Evolutionary conservation across 2,888 invertebrate genomes (phyloP).

Genomic region (Hymenopus coronatus): DNA sequence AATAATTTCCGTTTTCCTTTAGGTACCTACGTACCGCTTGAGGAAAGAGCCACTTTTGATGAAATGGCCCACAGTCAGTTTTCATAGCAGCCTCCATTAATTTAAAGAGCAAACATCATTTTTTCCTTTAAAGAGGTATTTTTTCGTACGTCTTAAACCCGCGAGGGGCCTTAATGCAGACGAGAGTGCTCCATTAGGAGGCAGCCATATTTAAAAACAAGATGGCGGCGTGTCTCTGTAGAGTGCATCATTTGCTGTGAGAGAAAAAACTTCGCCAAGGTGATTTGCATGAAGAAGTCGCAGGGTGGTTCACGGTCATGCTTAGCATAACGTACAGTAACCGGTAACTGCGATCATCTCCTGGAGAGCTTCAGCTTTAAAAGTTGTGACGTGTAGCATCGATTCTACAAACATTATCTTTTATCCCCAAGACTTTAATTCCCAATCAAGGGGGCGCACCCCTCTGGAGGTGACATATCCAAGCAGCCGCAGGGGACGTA

Average conservation of each 20-base stretch:
- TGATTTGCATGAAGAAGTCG: neutral
- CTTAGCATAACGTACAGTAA: neutral
- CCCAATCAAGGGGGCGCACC: too few relatives aligned
- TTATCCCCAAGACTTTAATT: too few relatives aligned
- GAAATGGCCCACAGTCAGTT: neutral
- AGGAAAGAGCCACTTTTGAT: neutral
- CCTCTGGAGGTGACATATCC: too few relatives aligned
- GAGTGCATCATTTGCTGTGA: neutral
- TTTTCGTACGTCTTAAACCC: neutral
- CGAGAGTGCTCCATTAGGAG: neutral
- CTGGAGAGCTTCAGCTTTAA: too few relatives aligned
- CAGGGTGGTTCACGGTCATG: neutral
- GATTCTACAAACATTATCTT: too few relatives aligned
- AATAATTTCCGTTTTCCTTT: neutral
- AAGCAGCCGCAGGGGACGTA: too few relatives aligned
- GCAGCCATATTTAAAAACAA: neutral
- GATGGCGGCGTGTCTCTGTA: neutral
- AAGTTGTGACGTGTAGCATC: too few relatives aligned
- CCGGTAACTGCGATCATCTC: too few relatives aligned
- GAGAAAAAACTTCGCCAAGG: neutral
- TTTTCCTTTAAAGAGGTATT: neutral
- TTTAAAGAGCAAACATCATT: neutral
- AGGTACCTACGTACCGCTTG: neutral
- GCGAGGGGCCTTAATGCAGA: neutral
- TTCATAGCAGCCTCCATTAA: neutral